Percentiles rank a stretch among this genome's conserved stretches.
phyloP scores from a whole-genome alignment of 2,797 vertebrate genomes.

The Brachyalestes nurse region DNA sequence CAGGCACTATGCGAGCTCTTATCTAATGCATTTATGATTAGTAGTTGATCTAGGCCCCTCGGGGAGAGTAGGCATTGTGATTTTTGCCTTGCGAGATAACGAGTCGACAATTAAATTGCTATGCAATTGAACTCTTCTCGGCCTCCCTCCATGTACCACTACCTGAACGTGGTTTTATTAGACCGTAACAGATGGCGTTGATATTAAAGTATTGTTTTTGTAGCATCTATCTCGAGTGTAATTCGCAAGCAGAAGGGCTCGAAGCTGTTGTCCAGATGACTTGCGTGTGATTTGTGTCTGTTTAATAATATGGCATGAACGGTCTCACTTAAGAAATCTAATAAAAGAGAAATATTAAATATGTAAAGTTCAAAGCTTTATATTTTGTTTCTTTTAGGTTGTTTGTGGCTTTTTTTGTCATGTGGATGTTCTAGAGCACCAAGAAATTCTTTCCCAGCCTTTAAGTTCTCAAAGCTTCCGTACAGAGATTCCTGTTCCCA shows the following conservation, averaged over 20 bases:
- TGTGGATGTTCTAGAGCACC: constrained; percentile 47
- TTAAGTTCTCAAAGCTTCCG: constrained; percentile 9
- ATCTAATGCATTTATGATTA: constrained; percentile 35
- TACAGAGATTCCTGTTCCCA: constrained; percentile 6
- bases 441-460: constrained; percentile 22
- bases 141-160: constrained; percentile 67
- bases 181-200: constrained; percentile 35
- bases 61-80: constrained; percentile 41
- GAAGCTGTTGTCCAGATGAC: constrained; percentile 33
- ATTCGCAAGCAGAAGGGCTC: constrained; percentile 38
- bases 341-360: constrained; percentile 45
- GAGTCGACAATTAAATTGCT: constrained; percentile 81
- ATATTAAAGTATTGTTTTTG: constrained; percentile 50
- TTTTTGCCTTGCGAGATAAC: constrained; percentile 51
- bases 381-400: constrained; percentile 46
- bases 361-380: constrained; percentile 43
- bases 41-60: constrained; percentile 35
- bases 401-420: constrained; percentile 52
- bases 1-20: constrained; percentile 27
- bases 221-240: constrained; percentile 47
- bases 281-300: constrained; percentile 52
- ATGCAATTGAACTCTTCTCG: constrained; percentile 87
- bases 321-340: constrained; percentile 49
- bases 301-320: constrained; percentile 53
- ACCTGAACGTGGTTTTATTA: constrained; percentile 48